Conservation (phyloP, 2,888 invertebrate genomes). For the Hypolimnas misippus region DNA sequence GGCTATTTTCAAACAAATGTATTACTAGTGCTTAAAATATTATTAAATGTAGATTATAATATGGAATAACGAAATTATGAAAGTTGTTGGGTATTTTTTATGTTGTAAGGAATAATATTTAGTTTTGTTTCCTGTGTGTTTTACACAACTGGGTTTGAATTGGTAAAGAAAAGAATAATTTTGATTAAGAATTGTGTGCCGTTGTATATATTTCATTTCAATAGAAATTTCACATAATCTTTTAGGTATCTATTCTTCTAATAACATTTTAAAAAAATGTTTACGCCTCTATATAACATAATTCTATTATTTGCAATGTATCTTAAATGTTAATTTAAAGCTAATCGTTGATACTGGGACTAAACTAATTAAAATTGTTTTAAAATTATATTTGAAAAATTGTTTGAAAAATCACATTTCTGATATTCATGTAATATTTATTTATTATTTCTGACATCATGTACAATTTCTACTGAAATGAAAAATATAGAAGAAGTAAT, state of each 20-base stretch:
- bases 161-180: background rate
- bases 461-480: background rate
- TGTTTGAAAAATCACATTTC: too few relatives aligned
- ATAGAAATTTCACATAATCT: too few relatives aligned
- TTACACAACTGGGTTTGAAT: background rate
- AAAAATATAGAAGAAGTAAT: background rate
- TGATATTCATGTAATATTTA: too few relatives aligned
- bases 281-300: too few relatives aligned
- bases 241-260: too few relatives aligned
- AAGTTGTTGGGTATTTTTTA: background rate
- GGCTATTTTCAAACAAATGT: constrained; percentile 28
- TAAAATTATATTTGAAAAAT: too few relatives aligned
- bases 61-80: background rate
- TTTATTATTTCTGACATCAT: background rate
- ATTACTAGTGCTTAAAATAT: constrained; percentile 30
- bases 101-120: constrained; percentile 1
- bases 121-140: background rate
- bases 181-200: background rate
- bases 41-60: too few relatives aligned
- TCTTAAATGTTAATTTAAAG: too few relatives aligned
- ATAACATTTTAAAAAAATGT: too few relatives aligned
- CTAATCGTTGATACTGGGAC: too few relatives aligned
- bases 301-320: too few relatives aligned
- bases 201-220: background rate
- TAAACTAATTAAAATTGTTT: too few relatives aligned